These are phyloP conservation scores for Helicolenus hilgendorfi DNA, from an alignment of 2,797 vertebrate genomes.

Conservation along the genomic window DNA sequence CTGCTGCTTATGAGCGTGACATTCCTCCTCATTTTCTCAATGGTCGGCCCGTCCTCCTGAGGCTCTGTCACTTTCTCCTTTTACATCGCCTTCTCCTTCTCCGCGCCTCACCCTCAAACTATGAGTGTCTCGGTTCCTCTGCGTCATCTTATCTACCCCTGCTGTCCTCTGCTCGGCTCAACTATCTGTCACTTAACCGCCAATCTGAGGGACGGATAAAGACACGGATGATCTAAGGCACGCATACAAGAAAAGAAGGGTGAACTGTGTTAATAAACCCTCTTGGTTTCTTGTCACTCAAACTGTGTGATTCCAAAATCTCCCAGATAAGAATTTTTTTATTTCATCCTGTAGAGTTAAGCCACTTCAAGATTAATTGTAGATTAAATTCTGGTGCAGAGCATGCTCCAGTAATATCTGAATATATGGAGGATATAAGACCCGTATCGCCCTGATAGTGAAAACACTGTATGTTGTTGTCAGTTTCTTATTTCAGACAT, in stretches of 20 bases:
- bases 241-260: background rate
- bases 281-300: constrained; percentile 7
- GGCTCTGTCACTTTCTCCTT: constrained; percentile 56
- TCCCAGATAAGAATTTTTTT: background rate
- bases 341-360: background rate
- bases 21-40: constrained; percentile 60
- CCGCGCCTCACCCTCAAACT: background rate
- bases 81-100: constrained; percentile 13
- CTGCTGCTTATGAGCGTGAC: constrained; percentile 45
- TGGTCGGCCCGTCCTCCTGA: constrained; percentile 34
- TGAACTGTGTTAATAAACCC: constrained; percentile 19
- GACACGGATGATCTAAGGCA: constrained; percentile 1
- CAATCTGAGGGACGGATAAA: constrained; percentile 20
- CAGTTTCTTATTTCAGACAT: background rate
- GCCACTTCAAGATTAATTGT: background rate
- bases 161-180: constrained; percentile 22
- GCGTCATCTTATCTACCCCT: constrained; percentile 29
- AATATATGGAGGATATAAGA: background rate
- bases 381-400: background rate
- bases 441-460: too few relatives aligned
- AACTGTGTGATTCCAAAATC: background rate
- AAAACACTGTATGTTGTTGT: background rate
- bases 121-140: constrained; percentile 19
- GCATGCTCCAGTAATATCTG: background rate
- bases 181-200: constrained; percentile 40